Conservation (phyloP, 2,797 vertebrate genomes). For the Catamblyrhynchus diadema region DNA sequence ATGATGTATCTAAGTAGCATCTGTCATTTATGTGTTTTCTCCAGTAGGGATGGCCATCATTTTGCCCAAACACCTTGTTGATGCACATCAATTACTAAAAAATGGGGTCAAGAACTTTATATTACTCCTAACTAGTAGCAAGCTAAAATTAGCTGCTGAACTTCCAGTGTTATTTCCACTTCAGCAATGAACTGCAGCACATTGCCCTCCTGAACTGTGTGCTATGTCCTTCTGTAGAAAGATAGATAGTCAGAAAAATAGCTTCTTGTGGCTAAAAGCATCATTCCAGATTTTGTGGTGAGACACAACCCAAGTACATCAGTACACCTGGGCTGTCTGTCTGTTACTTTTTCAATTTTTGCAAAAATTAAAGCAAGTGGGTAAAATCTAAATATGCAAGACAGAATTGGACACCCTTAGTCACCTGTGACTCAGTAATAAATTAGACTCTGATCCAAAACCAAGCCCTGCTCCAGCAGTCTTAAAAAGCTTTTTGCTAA, state of each 20-base stretch:
- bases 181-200: background rate
- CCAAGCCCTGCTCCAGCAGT: background rate
- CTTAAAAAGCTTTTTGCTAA: background rate
- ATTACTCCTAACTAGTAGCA: background rate
- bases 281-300: background rate
- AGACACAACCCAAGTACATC: background rate
- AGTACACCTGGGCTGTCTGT: background rate
- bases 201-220: background rate
- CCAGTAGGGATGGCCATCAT: background rate
- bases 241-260: background rate
- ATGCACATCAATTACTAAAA: background rate
- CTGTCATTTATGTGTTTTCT: background rate
- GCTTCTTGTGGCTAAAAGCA: background rate
- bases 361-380: background rate
- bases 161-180: background rate
- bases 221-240: background rate
- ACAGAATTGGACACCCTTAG: background rate
- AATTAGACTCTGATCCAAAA: background rate
- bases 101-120: background rate
- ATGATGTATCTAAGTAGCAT: background rate
- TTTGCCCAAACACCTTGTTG: background rate
- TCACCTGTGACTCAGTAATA: background rate
- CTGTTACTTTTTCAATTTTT: background rate
- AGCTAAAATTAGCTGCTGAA: background rate
- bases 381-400: background rate